These are phyloP conservation scores for Gobius niger DNA, from an alignment of 2,113 vertebrate genomes.

Conservation along the genomic window DNA sequence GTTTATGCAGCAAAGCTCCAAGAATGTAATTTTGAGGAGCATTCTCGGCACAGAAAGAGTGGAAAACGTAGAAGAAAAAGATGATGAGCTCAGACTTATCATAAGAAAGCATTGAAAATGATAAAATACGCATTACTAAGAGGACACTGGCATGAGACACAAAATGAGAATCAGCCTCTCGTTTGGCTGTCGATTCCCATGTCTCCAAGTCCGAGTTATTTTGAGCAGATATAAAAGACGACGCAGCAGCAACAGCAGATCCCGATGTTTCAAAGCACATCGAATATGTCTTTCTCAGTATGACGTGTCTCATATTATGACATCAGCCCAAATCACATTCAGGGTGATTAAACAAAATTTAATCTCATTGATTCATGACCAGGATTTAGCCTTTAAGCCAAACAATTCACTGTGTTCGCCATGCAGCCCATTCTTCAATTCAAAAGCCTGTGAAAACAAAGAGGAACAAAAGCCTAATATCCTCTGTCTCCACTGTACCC, in stretches of 20 bases:
- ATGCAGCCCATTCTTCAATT: conserved; percentile 20
- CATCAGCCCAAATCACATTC: conserved; percentile 55
- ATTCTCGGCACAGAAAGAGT: conserved; percentile 43
- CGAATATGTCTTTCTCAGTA: conserved; percentile 26
- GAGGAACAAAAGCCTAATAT: conserved; percentile 32
- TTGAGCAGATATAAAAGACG: conserved; percentile 7
- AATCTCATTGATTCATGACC: conserved; percentile 48
- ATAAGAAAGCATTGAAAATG: conserved; percentile 13
- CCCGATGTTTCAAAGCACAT: conserved; percentile 30
- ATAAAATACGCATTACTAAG: conserved; percentile 41
- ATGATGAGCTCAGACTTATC: conserved; percentile 36
- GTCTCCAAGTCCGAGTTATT: conserved; percentile 6
- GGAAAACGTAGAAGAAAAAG: conserved; percentile 7
- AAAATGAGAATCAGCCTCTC: conserved; percentile 29
- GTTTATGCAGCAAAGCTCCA: conserved; percentile 50
- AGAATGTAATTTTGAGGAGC: conserved; percentile 59
- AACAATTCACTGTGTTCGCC: conserved; percentile 28
- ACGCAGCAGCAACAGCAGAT: conserved; percentile 5
- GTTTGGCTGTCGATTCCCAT: conserved; percentile 1
- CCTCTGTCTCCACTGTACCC: conserved; percentile 15
- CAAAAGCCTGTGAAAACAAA: conserved; percentile 22
- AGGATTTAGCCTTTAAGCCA: conserved; percentile 52
- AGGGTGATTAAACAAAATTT: conserved; percentile 59
- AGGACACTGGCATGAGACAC: conserved; percentile 22
- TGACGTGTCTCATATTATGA: conserved; percentile 49